Percentiles rank a stretch among this genome's conserved stretches.
phyloP scores from a whole-genome alignment of 2,797 vertebrate species.

The Peromyscus eremicus region DNA sequence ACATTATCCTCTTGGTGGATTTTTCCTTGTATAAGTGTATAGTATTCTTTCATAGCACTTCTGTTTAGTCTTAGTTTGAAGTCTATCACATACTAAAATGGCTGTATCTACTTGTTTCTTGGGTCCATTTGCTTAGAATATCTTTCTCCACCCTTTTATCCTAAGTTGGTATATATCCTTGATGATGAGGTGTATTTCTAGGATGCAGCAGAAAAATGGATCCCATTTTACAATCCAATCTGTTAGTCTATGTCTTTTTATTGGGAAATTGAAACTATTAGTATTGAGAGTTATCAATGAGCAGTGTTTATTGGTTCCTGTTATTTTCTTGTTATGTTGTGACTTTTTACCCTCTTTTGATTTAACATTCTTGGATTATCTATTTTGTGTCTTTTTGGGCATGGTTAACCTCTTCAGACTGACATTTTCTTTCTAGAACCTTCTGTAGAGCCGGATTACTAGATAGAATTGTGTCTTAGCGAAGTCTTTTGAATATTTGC shows the following conservation, averaged over 20 bases:
- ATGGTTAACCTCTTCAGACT: not conserved
- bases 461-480: not conserved
- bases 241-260: not conserved
- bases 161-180: not conserved
- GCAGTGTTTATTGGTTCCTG: not conserved
- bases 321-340: not conserved
- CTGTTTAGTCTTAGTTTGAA: not conserved
- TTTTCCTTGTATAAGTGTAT: not conserved
- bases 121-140: not conserved
- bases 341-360: not conserved
- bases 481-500: constrained; percentile 19
- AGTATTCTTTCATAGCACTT: not conserved
- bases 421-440: not conserved
- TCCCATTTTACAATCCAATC: not conserved
- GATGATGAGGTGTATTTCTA: not conserved
- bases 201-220: not conserved
- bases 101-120: not conserved
- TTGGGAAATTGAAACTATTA: not conserved
- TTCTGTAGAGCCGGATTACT: not conserved
- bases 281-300: not conserved
- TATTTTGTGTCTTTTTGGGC: not conserved
- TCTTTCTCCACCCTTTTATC: not conserved
- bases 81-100: not conserved
- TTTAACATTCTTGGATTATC: not conserved
- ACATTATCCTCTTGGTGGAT: not conserved